These are phyloP conservation scores for Nasonia giraulti DNA, from an alignment of 1,140 invertebrate species.

Conservation along the genomic window DNA sequence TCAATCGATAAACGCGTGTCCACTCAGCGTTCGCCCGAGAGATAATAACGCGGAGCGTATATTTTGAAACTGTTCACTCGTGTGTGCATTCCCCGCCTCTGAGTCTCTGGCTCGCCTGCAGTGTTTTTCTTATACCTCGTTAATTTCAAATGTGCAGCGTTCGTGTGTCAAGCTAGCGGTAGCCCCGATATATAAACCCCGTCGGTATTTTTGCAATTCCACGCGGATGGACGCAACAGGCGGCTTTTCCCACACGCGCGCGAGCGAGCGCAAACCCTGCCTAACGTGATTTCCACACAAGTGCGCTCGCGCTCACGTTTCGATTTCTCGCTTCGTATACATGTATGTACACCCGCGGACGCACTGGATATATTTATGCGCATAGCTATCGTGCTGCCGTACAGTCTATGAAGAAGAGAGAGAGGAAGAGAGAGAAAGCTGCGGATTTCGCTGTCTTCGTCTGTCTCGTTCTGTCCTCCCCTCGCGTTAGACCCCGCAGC, in stretches of 20 bases:
- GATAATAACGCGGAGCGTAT: neutral
- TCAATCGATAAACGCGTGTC: neutral
- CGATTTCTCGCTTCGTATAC: neutral
- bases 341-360: slow-evolving; percentile 37
- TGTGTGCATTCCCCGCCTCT: neutral
- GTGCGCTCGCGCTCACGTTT: slow-evolving; percentile 49
- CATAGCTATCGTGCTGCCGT: slow-evolving; percentile 58
- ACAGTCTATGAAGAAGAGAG: neutral
- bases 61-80: neutral
- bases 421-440: neutral
- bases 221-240: slow-evolving; percentile 66
- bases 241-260: slow-evolving; percentile 65
- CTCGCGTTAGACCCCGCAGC: neutral
- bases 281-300: slow-evolving; percentile 46
- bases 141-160: slow-evolving; percentile 58
- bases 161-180: neutral
- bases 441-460: neutral
- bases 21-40: neutral
- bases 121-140: slow-evolving; percentile 65
- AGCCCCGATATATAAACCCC: slow-evolving; percentile 51
- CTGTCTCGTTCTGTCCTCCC: neutral
- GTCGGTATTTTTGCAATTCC: slow-evolving; percentile 68
- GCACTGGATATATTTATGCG: slow-evolving; percentile 57
- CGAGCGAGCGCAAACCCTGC: slow-evolving; percentile 54
- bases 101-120: neutral